Conservation (phyloP, 2,113 vertebrate species). For the Papio anubis region DNA sequence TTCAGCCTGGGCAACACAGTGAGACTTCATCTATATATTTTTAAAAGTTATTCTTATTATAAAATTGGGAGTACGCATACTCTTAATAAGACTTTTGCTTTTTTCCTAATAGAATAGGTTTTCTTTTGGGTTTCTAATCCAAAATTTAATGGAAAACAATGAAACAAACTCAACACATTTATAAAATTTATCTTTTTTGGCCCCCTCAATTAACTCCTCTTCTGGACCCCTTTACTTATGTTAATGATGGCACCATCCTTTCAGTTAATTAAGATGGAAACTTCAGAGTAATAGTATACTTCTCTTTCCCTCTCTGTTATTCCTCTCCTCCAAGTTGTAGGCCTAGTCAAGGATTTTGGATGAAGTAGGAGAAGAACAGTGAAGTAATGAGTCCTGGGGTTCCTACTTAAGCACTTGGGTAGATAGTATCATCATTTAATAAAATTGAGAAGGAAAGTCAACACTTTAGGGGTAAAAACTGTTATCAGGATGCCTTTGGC, state of each 20-base stretch:
- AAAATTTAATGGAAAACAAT: slow-evolving; percentile 32
- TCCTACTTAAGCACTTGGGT: background rate
- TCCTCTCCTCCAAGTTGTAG: background rate
- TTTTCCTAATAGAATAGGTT: background rate
- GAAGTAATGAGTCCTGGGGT: background rate
- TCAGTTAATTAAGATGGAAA: background rate
- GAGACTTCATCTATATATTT: too few species aligned
- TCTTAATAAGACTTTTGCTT: background rate
- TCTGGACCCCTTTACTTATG: background rate
- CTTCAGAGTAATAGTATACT: background rate
- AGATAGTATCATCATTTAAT: background rate
- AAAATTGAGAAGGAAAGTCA: background rate
- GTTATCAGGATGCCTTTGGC: background rate
- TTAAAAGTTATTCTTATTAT: background rate
- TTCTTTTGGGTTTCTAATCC: background rate
- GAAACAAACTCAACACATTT: slow-evolving; percentile 9
- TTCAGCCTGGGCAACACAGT: too few species aligned
- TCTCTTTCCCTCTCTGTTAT: background rate
- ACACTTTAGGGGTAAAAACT: background rate
- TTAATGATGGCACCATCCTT: background rate
- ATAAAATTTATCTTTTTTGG: background rate
- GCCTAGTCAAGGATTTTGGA: background rate
- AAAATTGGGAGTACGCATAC: background rate
- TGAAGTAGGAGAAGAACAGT: background rate
- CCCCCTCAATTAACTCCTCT: background rate